Base-by-base conservation (phyloP, 2,888 invertebrate genomes). In the Drymonia ruficornis region DNA sequence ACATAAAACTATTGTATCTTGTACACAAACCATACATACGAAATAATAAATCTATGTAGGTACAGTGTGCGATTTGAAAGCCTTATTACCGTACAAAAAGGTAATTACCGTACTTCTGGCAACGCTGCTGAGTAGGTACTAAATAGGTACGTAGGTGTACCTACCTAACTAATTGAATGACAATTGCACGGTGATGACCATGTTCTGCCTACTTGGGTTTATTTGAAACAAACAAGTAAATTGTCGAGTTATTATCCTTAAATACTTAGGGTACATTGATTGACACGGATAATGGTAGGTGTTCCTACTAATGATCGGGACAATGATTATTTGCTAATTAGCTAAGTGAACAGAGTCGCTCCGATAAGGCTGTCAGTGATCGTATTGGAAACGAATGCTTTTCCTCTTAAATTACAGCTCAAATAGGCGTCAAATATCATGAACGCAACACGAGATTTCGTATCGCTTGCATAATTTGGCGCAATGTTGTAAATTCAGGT, bases 401-500 rank as follows among this genome's bases (percentile, higher is more conserved):
- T 43, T 43, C 43, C 43, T 43, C 19, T 43, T 42, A 11, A n/a
- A 11, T 43, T 19, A 19, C 43, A 18, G 19, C 43, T 31, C 31
- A 18, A 42, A 15, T 42, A 9, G 11, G 42, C 38, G 38, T 38
- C 38, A 38, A 38, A 38, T 38, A 38, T 38, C 40, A 16, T 16
- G 16, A 15, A 40, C 16, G 40, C 44, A 44, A 19, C 23, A 9
- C 13, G 9, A 46, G 15, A 29, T 28, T 46, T 46, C 15, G 46
- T 16, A 50, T 23, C 34, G 44, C 44, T 18, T 49, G 49, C 38
- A 36, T 46, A 15, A 55, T 62, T 52, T 52, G 19, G 31, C n/a
- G 12, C 16, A n/a, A 36, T 28, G 31, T 42, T 34, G 49, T 38
- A 52, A 49, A 47, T 28, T 50, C 52, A 53, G 58, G 61, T 62